Conservation (phyloP, 2,113 vertebrate genomes). For the Chionodraco myersi region DNA sequence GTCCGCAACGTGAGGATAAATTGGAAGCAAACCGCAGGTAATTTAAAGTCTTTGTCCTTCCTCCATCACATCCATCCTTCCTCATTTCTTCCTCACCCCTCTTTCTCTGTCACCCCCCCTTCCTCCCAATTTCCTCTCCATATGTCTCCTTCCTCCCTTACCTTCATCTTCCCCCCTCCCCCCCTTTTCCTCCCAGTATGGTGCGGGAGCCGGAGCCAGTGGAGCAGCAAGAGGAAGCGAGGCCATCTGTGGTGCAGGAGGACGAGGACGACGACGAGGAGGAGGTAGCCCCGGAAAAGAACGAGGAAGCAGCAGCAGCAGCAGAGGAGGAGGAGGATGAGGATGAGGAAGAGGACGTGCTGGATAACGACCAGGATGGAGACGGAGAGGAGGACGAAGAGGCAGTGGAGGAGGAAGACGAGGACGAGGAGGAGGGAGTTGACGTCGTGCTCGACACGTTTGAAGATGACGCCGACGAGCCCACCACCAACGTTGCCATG, state of each 20-base stretch:
- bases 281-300: conserved; percentile 83
- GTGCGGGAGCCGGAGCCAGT: conserved; percentile 86
- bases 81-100: conserved; percentile 7
- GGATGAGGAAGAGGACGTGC: conserved; percentile 65
- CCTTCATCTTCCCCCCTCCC: not conserved
- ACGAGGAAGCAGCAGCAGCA: conserved; percentile 4
- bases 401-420: conserved; percentile 84
- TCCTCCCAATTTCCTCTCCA: conserved; percentile 10
- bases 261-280: conserved; percentile 85
- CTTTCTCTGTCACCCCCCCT: not conserved
- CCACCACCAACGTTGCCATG: conserved; percentile 91
- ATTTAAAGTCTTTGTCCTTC: conserved; percentile 27
- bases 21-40: conserved; percentile 35
- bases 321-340: conserved; percentile 26
- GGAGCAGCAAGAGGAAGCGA: conserved; percentile 76
- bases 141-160: conserved; percentile 28
- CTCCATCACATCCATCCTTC: conserved; percentile 15
- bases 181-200: conserved; percentile 82
- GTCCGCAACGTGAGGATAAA: not conserved
- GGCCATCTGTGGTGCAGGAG: conserved; percentile 82
- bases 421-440: conserved; percentile 74
- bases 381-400: conserved; percentile 84
- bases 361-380: conserved; percentile 80
- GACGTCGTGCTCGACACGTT: conserved; percentile 65
- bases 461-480: conserved; percentile 86